A percentile compares a stretch with the other conserved stretches of the same genome.
Evolutionary conservation across 1,140 invertebrate species (phyloP).

Genomic region (Chelonus insularis): DNA sequence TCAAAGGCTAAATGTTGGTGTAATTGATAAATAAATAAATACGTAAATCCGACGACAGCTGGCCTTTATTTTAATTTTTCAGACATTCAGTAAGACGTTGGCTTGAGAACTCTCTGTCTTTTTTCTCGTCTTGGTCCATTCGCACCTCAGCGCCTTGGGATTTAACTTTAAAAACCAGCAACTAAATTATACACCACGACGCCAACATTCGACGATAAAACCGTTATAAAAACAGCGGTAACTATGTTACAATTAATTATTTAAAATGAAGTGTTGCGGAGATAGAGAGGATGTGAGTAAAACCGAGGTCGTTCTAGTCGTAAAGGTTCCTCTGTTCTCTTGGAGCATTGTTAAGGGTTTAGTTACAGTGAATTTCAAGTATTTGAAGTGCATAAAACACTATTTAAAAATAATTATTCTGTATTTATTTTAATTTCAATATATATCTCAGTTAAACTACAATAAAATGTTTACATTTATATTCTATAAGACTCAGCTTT

Average conservation of each 20-base stretch:
- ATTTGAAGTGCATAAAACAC: no score
- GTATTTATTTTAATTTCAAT: no score
- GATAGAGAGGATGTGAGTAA: slow-evolving; percentile 29
- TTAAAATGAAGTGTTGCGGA: slow-evolving; percentile 48
- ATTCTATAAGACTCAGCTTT: no score
- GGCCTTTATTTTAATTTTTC: slow-evolving; percentile 35
- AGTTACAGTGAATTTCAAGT: no score
- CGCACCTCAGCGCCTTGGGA: slow-evolving; percentile 52
- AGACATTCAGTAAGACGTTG: slow-evolving; percentile 6
- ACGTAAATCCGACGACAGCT: slow-evolving; percentile 31
- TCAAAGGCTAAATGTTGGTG: slow-evolving; percentile 15
- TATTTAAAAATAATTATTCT: no score
- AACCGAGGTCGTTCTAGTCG: slow-evolving; percentile 46
- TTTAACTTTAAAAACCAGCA: slow-evolving; percentile 55
- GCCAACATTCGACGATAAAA: slow-evolving; percentile 56
- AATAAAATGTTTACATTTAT: no score
- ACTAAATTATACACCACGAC: slow-evolving; percentile 55
- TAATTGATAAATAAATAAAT: slow-evolving; percentile 33
- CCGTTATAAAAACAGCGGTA: slow-evolving; percentile 60
- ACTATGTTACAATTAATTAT: slow-evolving; percentile 60
- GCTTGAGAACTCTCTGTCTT: not conserved
- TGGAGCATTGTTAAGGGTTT: no score
- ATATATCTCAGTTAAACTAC: no score
- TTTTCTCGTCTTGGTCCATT: slow-evolving; percentile 38
- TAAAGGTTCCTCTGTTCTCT: slow-evolving; percentile 40